A percentile compares a stretch with the other conserved stretches of the same genome.
phyloP scores from a whole-genome alignment of 2,797 vertebrate species.

The Chiroxiphia lanceolata region DNA sequence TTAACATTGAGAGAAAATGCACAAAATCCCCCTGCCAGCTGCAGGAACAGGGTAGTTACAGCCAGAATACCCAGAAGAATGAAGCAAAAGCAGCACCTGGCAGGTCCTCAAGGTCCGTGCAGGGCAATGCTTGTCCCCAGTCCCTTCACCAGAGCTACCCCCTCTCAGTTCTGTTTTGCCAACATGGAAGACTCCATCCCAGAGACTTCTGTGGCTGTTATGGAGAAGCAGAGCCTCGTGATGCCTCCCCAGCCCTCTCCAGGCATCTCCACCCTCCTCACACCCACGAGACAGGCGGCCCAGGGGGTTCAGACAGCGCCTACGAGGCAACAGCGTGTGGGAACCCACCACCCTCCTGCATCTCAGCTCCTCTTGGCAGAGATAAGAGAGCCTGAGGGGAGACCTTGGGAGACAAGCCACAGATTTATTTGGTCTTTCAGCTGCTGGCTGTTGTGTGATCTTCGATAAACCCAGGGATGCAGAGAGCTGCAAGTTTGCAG shows the following conservation, averaged over 20 bases:
- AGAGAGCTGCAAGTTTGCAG: neutral
- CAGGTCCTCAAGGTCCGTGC: neutral
- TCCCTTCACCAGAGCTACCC: neutral
- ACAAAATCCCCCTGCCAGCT: neutral
- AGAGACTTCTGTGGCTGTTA: accelerated
- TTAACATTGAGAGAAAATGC: neutral
- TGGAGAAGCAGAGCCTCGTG: accelerated
- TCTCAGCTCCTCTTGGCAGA: neutral
- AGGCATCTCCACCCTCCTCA: neutral
- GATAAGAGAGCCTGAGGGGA: neutral
- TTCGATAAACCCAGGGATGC: neutral
- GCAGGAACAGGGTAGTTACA: neutral
- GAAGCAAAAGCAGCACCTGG: neutral
- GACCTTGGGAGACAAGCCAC: constrained; percentile 26
- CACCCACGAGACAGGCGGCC: accelerated
- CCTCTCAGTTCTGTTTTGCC: neutral
- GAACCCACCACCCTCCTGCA: neutral
- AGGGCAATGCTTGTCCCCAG: accelerated
- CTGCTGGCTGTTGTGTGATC: neutral
- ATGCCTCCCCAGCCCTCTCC: neutral
- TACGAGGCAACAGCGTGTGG: neutral
- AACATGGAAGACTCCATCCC: neutral
- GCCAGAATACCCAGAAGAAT: neutral
- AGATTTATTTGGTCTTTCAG: constrained; percentile 48
- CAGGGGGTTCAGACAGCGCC: neutral